Evolutionary conservation across 53 echinoderm and acorn worm genomes (phyloP), one percentile per base, ranked within the genome.

Genomic region (Holothuria scabra): DNA sequence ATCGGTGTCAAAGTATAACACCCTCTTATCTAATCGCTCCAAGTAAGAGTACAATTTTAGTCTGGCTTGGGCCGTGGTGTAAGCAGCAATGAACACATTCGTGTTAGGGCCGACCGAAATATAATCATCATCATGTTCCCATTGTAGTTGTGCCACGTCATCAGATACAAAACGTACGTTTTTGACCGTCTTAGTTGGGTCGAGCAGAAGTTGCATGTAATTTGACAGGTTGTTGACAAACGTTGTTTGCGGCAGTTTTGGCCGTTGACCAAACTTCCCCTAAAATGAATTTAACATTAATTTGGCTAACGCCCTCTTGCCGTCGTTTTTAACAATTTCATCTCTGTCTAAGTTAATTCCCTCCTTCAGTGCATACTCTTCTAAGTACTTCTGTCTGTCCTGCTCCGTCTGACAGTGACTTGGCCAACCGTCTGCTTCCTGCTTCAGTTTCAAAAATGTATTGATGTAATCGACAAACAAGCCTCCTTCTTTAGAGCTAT

Each of bases 271-370:
- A 75, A 87, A 83, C 52, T 90, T 91, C 0, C 87, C 91, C 85
- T 85, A 88, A 48, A 84, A 90, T 31, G 83, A 85, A 49, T 93
- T 93, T 16, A n/a, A n/a, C n/a, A n/a, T n/a, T n/a, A n/a, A n/a
- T n/a, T n/a, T n/a, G n/a, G n/a, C n/a, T n/a, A n/a, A 65, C 12
- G 87, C 87, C 44, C 90, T 65, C 21, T 81, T 49, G 8, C 87
- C 93, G 2, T 80, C 70, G 34, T 87, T 90, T 5, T 46, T 66
- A 35, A 87, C 70, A 37, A 90, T 90, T 18, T 66, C 68, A 6
- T 81, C 23, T 26, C 49, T 12, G 8, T 89, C 80, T 16, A 93
- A 56, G 0, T 12, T 12, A 18, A 90, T 84, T 5, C 90, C 93
- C 46, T 90, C 93, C 11, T 59, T 65, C 79, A 20, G 72, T 20